Conservation (phyloP, 2,113 vertebrate species). For the Hyperoodon ampullatus region DNA sequence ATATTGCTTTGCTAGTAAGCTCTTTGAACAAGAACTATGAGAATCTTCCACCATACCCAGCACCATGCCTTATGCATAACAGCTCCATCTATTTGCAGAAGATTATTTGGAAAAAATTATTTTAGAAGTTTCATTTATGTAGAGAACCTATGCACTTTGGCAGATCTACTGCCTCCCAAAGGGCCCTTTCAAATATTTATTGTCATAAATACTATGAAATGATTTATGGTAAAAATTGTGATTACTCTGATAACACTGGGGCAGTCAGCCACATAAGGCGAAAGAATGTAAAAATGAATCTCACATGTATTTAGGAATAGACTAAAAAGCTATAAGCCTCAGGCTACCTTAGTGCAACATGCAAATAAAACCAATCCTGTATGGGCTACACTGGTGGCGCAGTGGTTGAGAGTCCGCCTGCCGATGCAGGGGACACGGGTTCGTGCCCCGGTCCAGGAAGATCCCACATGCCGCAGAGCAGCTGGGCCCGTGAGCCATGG, state of each 20-base stretch:
- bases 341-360: neutral
- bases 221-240: constrained; percentile 41
- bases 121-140: constrained; percentile 23
- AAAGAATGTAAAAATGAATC: constrained; percentile 37
- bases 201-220: constrained; percentile 33
- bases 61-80: neutral
- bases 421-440: no score
- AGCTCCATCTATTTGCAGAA: neutral
- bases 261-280: neutral
- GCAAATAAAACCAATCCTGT: constrained; percentile 14
- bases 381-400: neutral
- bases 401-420: no score
- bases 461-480: no score
- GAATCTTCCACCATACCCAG: neutral
- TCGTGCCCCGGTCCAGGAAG: no score
- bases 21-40: neutral
- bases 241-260: neutral
- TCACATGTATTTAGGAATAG: neutral
- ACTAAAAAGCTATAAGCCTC: neutral
- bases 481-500: no score
- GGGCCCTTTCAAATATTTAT: constrained; percentile 22
- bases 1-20: constrained; percentile 5
- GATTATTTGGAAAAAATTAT: constrained; percentile 50
- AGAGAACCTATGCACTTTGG: neutral
- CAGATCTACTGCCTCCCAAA: neutral